phyloP scores from a whole-genome alignment of 2,888 invertebrate genomes.

The Neoascia interrupta region DNA sequence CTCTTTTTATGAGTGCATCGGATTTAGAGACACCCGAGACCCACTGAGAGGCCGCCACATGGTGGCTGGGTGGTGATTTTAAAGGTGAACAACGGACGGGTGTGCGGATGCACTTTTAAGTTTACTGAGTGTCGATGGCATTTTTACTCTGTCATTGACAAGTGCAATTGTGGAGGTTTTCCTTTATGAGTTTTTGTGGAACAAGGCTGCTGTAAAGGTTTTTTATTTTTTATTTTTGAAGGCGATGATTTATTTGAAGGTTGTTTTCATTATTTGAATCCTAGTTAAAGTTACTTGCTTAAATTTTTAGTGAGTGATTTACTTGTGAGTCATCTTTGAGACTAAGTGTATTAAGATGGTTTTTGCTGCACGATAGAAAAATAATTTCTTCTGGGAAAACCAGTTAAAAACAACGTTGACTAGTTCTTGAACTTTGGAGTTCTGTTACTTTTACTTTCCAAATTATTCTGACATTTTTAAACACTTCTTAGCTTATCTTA shows the following conservation, averaged over 20 bases:
- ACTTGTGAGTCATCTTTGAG: no score
- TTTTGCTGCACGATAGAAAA: no score
- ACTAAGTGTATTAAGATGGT: no score
- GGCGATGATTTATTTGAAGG: not conserved
- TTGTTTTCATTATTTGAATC: no score
- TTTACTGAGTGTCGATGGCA: constrained; percentile 67
- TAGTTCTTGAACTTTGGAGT: no score
- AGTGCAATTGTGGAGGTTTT: constrained; percentile 63
- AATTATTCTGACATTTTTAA: no score
- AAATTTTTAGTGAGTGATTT: no score
- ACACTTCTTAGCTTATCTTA: no score
- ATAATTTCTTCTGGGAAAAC: no score
- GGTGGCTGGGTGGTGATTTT: constrained; percentile 25
- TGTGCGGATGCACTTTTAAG: constrained; percentile 57
- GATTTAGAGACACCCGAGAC: constrained; percentile 39
- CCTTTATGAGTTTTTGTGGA: constrained; percentile 43
- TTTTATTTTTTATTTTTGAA: constrained; percentile 22
- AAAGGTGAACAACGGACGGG: constrained; percentile 48
- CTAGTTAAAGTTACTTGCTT: no score
- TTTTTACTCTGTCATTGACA: constrained; percentile 65
- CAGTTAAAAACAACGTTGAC: no score
- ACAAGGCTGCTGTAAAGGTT: constrained; percentile 54
- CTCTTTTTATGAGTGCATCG: constrained; percentile 43
- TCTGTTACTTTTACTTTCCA: no score
- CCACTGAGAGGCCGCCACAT: constrained; percentile 17